Base-by-base conservation (phyloP, 2,797 vertebrate species). In the Acrocephalus scirpaceus region DNA sequence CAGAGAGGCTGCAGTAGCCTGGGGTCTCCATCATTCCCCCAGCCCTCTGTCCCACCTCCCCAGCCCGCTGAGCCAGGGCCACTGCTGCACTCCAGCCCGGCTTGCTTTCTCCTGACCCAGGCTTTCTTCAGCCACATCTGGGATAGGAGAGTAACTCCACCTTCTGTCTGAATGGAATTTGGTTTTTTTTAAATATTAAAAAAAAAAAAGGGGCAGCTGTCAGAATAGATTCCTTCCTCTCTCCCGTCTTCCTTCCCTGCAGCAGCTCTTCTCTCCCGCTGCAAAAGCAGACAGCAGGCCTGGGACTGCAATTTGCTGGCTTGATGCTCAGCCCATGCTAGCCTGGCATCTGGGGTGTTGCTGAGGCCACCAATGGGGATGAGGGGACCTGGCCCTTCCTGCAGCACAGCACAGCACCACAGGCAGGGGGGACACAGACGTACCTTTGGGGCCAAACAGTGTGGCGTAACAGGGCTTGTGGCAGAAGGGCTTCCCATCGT, bases 401-500 rank as follows among this genome's bases (percentile, higher is more conserved):
- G 62, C 38, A 81, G 81, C 50, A 62, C 71, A 47, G 48, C 81
- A 66, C 0, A 6, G 36, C 32, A 0, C 0, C 45, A 23, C 23
- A 45, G 62, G 29, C 34, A 45, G 3, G 9, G 29, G 5, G 5
- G 42, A 66, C 58, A n/a, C 0, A 0, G 23, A 91, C 97, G 0
- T 98, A 99, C 99, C 99, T 99, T 99, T 99, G 95, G 99, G 99
- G 79, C 99, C 99, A 0, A 99, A 99, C 58, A 99, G 98, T 0
- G 98, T 98, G 45, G 99, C 99, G 0, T 99, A 99, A 97, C 99
- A 99, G 3, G 99, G 99, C 93, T 99, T 99, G 98, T 99, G 99
- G 97, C 99, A 99, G 98, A 99, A 99, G 16, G 99, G 99, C 81
- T 99, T 98, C 93, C 99, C 99, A 6, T 98, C 99, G 2, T 99